Evolutionary conservation across 1,140 invertebrate genomes (phyloP).

Genomic region (Apis cerana): DNA sequence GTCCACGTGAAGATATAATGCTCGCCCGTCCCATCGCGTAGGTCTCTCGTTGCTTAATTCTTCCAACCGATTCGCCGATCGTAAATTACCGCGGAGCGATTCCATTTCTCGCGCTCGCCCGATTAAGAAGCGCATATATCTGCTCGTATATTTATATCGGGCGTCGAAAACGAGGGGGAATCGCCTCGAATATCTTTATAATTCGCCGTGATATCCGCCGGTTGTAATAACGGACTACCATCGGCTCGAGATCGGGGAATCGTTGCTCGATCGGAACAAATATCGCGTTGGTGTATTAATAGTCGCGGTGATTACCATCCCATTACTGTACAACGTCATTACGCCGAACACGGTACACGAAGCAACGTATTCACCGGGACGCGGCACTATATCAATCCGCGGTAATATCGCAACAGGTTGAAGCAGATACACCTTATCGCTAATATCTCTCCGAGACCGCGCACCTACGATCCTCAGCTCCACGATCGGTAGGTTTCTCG

Average conservation of each 20-base stretch:
- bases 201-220: slow-evolving; percentile 16
- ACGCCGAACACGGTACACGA: slow-evolving; percentile 59
- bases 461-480: slow-evolving; percentile 28
- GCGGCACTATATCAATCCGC: slow-evolving; percentile 65
- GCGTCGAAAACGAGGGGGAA: not conserved
- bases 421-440: slow-evolving; percentile 64
- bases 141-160: not conserved
- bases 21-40: not conserved
- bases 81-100: not conserved
- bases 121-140: not conserved
- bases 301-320: slow-evolving; percentile 60
- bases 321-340: slow-evolving; percentile 67
- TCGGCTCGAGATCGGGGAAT: slow-evolving; percentile 39
- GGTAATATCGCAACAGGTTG: slow-evolving; percentile 64
- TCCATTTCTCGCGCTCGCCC: not conserved
- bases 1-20: slow-evolving; percentile 16
- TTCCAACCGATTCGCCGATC: not conserved
- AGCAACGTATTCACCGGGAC: slow-evolving; percentile 62
- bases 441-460: slow-evolving; percentile 60
- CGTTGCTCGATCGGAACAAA: slow-evolving; percentile 54
- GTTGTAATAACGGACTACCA: not conserved
- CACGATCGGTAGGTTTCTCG: slow-evolving; percentile 61
- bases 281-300: slow-evolving; percentile 64
- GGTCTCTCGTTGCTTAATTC: slow-evolving; percentile 3
- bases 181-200: not conserved